Evolutionary conservation across 2,113 vertebrate species (phyloP), one percentile per base, ranked within the genome.

Genomic region (Halichoeres trimaculatus): DNA sequence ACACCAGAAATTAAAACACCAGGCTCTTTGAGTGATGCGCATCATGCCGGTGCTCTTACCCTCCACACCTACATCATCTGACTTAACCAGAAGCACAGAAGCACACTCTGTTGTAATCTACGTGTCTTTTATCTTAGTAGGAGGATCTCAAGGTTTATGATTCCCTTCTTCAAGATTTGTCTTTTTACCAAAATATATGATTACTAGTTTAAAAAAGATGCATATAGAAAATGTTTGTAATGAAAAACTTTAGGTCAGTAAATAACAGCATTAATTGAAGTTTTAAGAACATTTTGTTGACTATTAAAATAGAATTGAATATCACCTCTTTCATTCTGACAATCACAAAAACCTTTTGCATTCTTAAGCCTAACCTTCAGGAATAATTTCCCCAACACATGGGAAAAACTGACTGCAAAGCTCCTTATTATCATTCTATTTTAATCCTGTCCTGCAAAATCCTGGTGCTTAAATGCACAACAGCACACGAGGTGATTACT

Each of bases 31-130:
- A 26, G 51, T 38, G 40, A 19, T 10, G 51, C 48, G 11, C 13
- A 36, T 72, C 51, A 41, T 41, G 57, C 8, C 59, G 26, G 12
- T 45, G 16, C 53, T 41, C 13, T 55, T 20, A 53, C 38, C 14
- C 0, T 65, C 6, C 22, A 17, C 30, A 38, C 57, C 41, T 34
- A n/a, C 22, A 48, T 23, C 22, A 19, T 19, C 34, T 43, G 41
- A n/a, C 24, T 69, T 64, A 23, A 41, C 30, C 48, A 53, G 38
- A 65, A 65, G n/a, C 13, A 41, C 58, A 54, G 2, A 20, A 30
- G 30, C n/a, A n/a, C n/a, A n/a, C n/a, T n/a, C n/a, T n/a, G n/a
- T n/a, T n/a, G n/a, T n/a, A n/a, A n/a, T n/a, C n/a, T n/a, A n/a
- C n/a, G n/a, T n/a, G n/a, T n/a, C n/a, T n/a, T n/a, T n/a, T n/a